Conservation (phyloP, 2,113 vertebrate species). For the Anseranas semipalmata region DNA sequence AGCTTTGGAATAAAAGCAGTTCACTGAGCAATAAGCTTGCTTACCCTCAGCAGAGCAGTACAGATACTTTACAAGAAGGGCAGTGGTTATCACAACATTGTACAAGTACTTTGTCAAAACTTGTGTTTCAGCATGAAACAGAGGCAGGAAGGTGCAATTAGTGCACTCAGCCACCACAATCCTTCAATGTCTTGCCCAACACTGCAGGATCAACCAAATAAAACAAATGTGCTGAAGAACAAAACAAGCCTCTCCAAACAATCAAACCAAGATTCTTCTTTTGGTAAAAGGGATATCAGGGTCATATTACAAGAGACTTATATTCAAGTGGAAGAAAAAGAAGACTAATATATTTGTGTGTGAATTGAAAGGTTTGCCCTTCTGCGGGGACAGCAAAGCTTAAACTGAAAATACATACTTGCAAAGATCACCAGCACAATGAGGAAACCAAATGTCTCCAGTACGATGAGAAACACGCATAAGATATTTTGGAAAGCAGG, state of each 20-base stretch:
- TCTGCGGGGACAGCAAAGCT: background rate
- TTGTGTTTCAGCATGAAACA: background rate
- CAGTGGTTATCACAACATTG: slow-evolving; percentile 2
- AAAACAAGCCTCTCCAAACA: slow-evolving; percentile 22
- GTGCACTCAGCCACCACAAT: background rate
- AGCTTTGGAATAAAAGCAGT: slow-evolving; percentile 2
- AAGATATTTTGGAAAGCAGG: background rate
- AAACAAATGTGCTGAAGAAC: background rate
- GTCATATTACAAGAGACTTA: slow-evolving; percentile 1
- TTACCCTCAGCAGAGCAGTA: background rate
- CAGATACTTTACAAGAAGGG: background rate
- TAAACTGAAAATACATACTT: background rate
- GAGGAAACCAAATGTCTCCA: background rate
- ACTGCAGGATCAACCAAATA: background rate
- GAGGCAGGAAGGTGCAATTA: slow-evolving; percentile 45
- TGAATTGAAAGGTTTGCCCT: background rate
- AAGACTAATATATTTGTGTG: background rate
- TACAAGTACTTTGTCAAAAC: slow-evolving; percentile 19
- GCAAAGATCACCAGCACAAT: background rate
- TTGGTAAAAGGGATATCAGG: background rate
- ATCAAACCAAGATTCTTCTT: slow-evolving; percentile 15
- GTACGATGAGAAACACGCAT: background rate
- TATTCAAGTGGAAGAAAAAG: slow-evolving; percentile 3
- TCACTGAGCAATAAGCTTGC: slow-evolving; percentile 27
- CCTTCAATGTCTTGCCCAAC: slow-evolving; percentile 23